phyloP scores from a whole-genome alignment of 2,797 vertebrate genomes.

The Zalophus californianus region DNA sequence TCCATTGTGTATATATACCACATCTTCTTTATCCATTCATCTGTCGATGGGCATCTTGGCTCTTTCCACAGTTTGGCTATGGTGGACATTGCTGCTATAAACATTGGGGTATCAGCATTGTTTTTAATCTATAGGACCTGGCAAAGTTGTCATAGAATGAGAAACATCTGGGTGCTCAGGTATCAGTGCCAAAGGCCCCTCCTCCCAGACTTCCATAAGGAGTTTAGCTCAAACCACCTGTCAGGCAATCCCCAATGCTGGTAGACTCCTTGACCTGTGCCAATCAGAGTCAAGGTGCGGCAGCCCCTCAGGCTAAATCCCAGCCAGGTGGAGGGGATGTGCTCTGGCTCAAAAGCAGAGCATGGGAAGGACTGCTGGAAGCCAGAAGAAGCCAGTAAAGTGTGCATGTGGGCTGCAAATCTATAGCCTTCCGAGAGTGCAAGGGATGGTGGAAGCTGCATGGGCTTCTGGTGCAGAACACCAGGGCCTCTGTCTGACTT shows the following conservation, averaged over 20 bases:
- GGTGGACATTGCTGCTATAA: no score
- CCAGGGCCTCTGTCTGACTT: fast-evolving
- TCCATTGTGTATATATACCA: no score
- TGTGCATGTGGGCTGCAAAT: no score
- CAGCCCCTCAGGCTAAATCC: background rate
- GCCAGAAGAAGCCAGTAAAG: background rate
- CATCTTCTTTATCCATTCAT: no score
- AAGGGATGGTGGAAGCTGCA: no score
- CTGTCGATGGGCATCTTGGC: no score
- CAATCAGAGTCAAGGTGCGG: background rate
- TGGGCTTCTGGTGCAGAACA: background rate
- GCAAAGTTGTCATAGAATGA: background rate
- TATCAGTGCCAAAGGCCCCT: background rate
- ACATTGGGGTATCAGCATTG: no score
- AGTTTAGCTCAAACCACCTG: background rate
- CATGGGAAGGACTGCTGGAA: background rate
- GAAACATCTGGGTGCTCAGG: background rate
- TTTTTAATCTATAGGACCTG: background rate
- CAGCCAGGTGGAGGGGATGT: background rate
- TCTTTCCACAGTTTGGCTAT: no score
- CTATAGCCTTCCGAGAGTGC: background rate
- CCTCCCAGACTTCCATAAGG: background rate
- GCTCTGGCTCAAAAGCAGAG: background rate
- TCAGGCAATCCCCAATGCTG: background rate
- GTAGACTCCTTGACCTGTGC: background rate